Percentiles rank a stretch among this genome's conserved stretches.
Evolutionary conservation across 2,113 vertebrate genomes (phyloP).

Genomic region (Tyto alba): DNA sequence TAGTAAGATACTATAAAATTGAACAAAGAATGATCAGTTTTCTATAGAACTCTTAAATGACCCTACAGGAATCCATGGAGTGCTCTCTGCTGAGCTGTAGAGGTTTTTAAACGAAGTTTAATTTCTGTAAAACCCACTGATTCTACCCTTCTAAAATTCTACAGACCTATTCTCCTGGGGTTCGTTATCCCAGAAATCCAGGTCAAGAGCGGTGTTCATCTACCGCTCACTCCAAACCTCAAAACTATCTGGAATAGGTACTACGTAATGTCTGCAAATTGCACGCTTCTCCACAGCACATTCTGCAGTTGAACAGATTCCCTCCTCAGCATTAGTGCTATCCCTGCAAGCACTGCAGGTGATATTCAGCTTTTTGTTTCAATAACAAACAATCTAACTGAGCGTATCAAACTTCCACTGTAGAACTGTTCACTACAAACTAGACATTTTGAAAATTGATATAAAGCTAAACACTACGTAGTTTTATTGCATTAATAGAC

Average conservation of each 20-base stretch:
- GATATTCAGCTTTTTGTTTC: neutral
- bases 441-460: neutral
- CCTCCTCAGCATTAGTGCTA: neutral
- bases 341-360: neutral
- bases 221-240: neutral
- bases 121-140: neutral
- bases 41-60: neutral
- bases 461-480: neutral
- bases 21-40: neutral
- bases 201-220: neutral
- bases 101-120: neutral
- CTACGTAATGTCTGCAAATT: neutral
- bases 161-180: neutral
- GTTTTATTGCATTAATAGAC: neutral
- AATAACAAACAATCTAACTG: neutral
- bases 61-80: neutral
- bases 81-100: neutral
- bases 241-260: neutral
- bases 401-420: neutral
- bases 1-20: neutral
- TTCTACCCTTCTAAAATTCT: neutral
- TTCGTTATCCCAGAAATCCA: neutral
- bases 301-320: neutral
- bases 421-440: neutral
- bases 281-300: rapidly evolving